Evolutionary conservation across 1,140 invertebrate species (phyloP), one percentile per base, ranked within the genome.

Genomic region (Triops longicaudatus): DNA sequence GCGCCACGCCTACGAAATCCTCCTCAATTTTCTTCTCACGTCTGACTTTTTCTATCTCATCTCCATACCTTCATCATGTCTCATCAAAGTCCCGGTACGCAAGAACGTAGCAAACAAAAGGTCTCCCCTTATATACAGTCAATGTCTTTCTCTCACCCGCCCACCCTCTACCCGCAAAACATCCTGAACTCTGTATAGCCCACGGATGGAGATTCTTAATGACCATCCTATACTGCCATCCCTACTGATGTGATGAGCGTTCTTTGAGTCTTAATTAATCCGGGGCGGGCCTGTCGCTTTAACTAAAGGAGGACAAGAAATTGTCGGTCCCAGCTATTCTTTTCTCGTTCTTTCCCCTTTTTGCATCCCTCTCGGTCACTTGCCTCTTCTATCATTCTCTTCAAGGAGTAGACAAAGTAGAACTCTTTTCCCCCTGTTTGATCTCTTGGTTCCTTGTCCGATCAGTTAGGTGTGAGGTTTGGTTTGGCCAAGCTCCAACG

Each of bases 401-500:
- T 37, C 2, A 7, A 37, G 7, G 31, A 37, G 7, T 37, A 7
- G 31, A 37, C 31, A 2, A 37, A 37, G 31, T 37, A 37, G 31
- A 37, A 37, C 50, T n/a, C 50, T n/a, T 17, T 63, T 63, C 50
- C 50, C 50, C n/a, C 22, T 63, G 50, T 17, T 63, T 63, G 50
- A 17, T 22, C 50, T 63, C 22, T 63, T 22, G 50, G 50, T 63
- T 1, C 50, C 50, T 63, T 22, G n/a, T 63, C 22, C 50, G 50
- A 63, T 63, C n/a, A 63, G 50, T 63, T 63, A 63, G 50, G 50
- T 63, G 50, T 63, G 50, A 63, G 50, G 50, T 63, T 63, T 22
- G 50, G 50, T 63, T 63, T 63, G 50, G 50, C 50, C 1, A 9
- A 9, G 10, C 10, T 22, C 22, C 50, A 63, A 63, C 17, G 17